A percentile compares a stretch with the other conserved stretches of the same genome.
Conservation (phyloP, 37 sponge, comb jelly and placozoan genomes). For the Aphrocallistes beatrix region DNA sequence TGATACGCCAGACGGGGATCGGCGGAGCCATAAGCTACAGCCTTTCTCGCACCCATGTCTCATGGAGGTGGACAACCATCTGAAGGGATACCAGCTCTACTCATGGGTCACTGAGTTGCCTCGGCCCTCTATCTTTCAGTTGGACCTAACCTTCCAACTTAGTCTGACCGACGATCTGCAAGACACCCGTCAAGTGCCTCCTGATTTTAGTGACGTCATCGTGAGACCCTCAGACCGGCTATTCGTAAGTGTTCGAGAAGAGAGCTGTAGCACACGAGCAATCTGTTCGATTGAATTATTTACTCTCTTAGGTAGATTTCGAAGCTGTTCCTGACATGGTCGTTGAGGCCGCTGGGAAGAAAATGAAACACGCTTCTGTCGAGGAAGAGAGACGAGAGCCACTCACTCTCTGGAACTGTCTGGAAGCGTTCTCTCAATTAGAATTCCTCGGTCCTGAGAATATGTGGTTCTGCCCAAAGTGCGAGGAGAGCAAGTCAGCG, state of each 20-base stretch:
- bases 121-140: background rate
- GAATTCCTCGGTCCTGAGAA: constrained; percentile 48
- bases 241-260: background rate
- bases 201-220: constrained; percentile 6
- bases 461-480: constrained; percentile 50
- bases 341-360: background rate
- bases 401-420: constrained; percentile 39
- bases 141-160: background rate
- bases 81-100: constrained; percentile 3
- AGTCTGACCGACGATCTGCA: constrained; percentile 6
- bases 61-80: background rate
- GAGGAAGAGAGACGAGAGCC: background rate
- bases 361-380: constrained; percentile 34
- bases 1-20: background rate
- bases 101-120: background rate
- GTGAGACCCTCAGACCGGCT: background rate
- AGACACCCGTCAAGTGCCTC: background rate
- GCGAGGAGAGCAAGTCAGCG: constrained; percentile 27
- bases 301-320: background rate
- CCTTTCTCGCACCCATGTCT: background rate
- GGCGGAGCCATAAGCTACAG: background rate
- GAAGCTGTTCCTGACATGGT: background rate
- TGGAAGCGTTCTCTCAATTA: constrained; percentile 40
- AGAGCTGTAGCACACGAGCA: too few species aligned
- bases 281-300: background rate